These are phyloP conservation scores for Chironex yamaguchii DNA, from an alignment of 30 jellyfish, hydroid and myxozoan species.

Conservation along the genomic window DNA sequence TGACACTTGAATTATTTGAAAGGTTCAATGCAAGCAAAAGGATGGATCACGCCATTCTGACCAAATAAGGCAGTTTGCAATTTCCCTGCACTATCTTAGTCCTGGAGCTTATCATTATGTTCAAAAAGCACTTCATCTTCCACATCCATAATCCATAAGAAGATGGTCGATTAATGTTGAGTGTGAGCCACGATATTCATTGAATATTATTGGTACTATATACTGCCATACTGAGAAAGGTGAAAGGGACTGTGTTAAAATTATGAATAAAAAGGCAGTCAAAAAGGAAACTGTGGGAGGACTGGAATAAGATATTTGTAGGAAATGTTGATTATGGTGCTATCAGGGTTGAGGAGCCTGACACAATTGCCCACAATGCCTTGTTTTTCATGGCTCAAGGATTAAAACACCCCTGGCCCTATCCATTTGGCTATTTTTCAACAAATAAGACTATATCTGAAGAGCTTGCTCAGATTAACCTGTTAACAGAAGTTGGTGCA, in stretches of 20 bases:
- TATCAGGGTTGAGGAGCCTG: conserved; percentile 14
- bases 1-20: neutral
- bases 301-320: conserved; percentile 11
- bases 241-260: conserved; percentile 16
- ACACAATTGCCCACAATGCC: conserved; percentile 40
- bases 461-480: neutral
- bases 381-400: conserved; percentile 49
- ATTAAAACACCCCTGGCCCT: conserved; percentile 28
- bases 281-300: conserved; percentile 31
- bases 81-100: conserved; percentile 13
- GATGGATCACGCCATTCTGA: neutral
- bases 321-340: conserved; percentile 55
- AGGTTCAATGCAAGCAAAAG: neutral
- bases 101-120: conserved; percentile 34
- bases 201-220: neutral
- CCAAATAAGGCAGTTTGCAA: conserved; percentile 30
- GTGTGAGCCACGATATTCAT: conserved; percentile 73
- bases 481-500: too few species aligned
- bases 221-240: too few species aligned
- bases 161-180: conserved; percentile 27
- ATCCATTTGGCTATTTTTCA: conserved; percentile 43
- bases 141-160: conserved; percentile 50
- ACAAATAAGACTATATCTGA: neutral
- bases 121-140: conserved; percentile 44
- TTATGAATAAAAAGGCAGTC: conserved; percentile 41